These are phyloP conservation scores for Piaya cayana DNA, from an alignment of 2,113 vertebrate species.

Conservation along the genomic window DNA sequence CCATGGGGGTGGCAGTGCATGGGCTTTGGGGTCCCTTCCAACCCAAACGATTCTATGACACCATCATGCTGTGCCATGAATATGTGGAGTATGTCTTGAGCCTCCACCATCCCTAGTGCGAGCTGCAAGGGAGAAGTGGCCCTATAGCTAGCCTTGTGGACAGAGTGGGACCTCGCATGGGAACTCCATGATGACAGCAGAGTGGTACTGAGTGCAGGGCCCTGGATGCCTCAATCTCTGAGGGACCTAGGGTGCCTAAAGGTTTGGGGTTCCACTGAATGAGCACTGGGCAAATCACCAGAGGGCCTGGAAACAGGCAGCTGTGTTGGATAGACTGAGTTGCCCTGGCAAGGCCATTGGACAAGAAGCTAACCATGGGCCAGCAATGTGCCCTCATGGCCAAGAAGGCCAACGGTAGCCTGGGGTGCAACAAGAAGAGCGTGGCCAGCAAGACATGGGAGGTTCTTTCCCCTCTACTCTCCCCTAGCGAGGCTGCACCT, in stretches of 20 bases:
- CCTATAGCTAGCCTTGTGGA: fast-evolving
- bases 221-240: background rate
- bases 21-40: no score
- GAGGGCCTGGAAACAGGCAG: background rate
- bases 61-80: no score
- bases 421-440: no score
- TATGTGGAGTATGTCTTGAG: background rate
- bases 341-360: background rate
- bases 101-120: fast-evolving
- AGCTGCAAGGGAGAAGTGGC: background rate
- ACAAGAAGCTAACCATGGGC: no score
- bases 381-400: no score
- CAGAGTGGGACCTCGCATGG: fast-evolving
- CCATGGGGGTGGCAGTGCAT: no score
- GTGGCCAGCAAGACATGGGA: no score
- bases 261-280: fast-evolving
- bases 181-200: fast-evolving
- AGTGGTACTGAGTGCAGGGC: background rate
- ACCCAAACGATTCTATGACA: no score
- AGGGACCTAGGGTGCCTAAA: fast-evolving
- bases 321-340: fast-evolving
- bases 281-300: background rate
- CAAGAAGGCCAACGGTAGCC: no score
- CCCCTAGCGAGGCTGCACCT: no score
- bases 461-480: no score